These are phyloP conservation scores for Campylorhamphus procurvoides DNA, from an alignment of 2,113 vertebrate species.

Conservation along the genomic window DNA sequence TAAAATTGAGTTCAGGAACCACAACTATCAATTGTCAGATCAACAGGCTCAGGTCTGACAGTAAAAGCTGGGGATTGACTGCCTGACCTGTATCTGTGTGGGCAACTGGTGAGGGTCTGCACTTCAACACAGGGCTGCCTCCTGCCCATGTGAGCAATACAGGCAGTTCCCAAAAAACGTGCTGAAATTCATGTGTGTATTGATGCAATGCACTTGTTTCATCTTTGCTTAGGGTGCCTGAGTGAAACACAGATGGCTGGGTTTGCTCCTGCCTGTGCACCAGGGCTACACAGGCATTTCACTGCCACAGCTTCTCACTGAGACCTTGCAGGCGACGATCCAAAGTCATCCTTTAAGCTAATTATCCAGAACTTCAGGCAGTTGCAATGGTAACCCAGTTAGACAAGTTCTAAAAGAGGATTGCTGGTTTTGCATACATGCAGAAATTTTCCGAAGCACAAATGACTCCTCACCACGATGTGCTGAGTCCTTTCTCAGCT, in stretches of 20 bases:
- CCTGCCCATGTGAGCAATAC: background rate
- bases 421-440: background rate
- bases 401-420: background rate
- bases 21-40: background rate
- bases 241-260: background rate
- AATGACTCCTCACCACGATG: background rate
- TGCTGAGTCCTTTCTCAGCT: background rate
- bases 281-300: background rate
- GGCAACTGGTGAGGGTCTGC: background rate
- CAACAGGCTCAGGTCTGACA: background rate
- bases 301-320: background rate
- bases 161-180: background rate
- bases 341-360: background rate
- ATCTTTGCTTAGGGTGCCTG: background rate
- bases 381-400: background rate
- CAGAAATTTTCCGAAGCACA: background rate
- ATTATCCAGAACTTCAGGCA: background rate
- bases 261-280: background rate
- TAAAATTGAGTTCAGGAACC: background rate
- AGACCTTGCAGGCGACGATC: background rate
- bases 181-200: background rate
- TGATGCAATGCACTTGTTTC: background rate
- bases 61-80: background rate
- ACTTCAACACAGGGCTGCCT: fast-evolving
- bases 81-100: fast-evolving